Base-by-base conservation (phyloP, 1,140 invertebrate genomes). In the Lithobius niger region DNA sequence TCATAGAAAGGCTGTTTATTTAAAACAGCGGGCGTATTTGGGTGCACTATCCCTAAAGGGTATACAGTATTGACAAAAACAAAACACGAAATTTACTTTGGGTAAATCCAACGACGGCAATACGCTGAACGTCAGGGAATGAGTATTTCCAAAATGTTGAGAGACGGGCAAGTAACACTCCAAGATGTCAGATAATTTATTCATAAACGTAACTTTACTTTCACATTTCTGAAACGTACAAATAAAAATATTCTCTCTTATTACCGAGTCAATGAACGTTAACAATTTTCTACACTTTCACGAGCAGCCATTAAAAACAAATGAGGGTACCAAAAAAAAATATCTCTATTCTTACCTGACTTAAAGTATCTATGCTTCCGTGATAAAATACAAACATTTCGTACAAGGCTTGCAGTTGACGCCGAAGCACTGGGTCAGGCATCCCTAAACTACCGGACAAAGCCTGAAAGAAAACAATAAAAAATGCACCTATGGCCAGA, bases 81-180 rank as follows among this genome's bases (percentile, higher is more conserved):
- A n/a, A n/a, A n/a, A n/a, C n/a, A n/a, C n/a, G n/a, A n/a, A n/a
- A n/a, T n/a, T n/a, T n/a, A n/a, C n/a, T 52, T 52, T 27, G 3
- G 50, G 50, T 19, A 52, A 18, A 31, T 52, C 19, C 24, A 52
- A 52, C 3, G 25, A 3, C 19, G 50, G 50, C 3, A 52, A 18
- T 18, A 52, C 22, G 24, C 36, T 22, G 22, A 52, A 52, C 2
- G 50, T 52, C 13, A 52, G 28, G 6, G 50, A 27, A 27, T n/a
- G 26, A 21, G 19, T 52, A 6, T 52, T 36, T 31, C 50, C 50
- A 28, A 21, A 18, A 36, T 52, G 27, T 21, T 52, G 50, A 18
- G 50, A 28, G 10, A 36, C 18, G 36, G 25, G n/a, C n/a, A 52
- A 36, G 3, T n/a, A 52, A 3, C 3, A 13, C 16, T 26, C 36